phyloP scores from a whole-genome alignment of 2,113 vertebrate genomes.

The Theristicus caerulescens region DNA sequence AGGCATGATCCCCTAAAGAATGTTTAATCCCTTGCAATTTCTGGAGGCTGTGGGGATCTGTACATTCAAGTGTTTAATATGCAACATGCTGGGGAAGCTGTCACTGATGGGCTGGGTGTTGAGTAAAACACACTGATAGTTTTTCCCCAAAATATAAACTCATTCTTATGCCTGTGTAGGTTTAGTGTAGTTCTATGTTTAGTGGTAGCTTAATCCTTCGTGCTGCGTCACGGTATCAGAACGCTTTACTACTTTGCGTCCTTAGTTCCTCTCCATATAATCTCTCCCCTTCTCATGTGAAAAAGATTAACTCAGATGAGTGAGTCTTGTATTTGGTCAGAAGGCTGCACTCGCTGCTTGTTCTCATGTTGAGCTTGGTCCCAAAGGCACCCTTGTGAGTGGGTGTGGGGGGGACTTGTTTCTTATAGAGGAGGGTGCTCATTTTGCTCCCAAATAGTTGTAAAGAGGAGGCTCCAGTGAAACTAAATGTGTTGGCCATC shows the following conservation, averaged over 20 bases:
- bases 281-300: not conserved
- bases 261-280: not conserved
- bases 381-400: not conserved
- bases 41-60: not conserved
- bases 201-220: not conserved
- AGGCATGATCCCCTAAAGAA: slow-evolving; percentile 22
- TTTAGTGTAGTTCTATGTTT: not conserved
- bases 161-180: not conserved
- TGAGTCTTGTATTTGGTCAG: not conserved
- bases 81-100: not conserved
- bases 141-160: not conserved
- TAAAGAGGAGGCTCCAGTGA: not conserved
- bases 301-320: not conserved
- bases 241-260: not conserved
- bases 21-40: not conserved
- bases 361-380: not conserved
- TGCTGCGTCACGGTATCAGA: not conserved
- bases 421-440: not conserved
- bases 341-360: not conserved
- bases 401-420: not conserved
- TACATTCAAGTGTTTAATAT: not conserved
- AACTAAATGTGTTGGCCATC: not conserved
- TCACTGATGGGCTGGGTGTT: not conserved
- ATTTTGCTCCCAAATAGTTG: not conserved
- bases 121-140: not conserved